Evolutionary conservation across 2,888 invertebrate species (phyloP).

Genomic region (Thelaira solivaga): DNA sequence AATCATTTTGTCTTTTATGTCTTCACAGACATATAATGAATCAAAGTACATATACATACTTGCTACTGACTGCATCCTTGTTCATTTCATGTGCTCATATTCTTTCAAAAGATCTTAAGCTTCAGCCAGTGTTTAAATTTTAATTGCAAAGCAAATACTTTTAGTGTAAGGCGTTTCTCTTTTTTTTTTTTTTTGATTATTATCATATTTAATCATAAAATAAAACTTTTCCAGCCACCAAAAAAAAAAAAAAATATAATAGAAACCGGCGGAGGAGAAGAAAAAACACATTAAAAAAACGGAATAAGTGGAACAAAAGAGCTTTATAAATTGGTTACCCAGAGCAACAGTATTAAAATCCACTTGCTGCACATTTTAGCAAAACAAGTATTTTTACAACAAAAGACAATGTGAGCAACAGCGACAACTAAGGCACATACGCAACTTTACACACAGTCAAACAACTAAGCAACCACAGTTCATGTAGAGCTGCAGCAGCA

Average conservation of each 20-base stretch:
- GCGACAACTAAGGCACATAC: conserved; percentile 12
- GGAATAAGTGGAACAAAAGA: conserved; percentile 41
- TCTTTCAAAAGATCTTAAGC: conserved; percentile 42
- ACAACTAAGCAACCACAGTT: conserved; percentile 58
- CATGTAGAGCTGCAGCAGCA: conserved; percentile 39
- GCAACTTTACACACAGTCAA: conserved; percentile 11
- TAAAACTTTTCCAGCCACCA: conserved; percentile 52
- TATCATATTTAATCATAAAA: conserved; percentile 42
- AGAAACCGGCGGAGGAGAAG: conserved; percentile 11
- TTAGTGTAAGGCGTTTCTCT: conserved; percentile 10
- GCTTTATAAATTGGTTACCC: conserved; percentile 62
- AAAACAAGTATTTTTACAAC: conserved; percentile 36
- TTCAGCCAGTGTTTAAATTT: conserved; percentile 54
- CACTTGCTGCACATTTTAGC: conserved; percentile 57
- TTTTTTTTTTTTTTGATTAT: neutral
- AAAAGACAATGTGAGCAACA: conserved; percentile 4
- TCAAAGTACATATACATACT: conserved; percentile 37
- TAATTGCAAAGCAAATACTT: conserved; percentile 62
- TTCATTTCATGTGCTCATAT: conserved; percentile 14
- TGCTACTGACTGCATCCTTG: conserved; percentile 15
- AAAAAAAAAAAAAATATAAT: conserved; percentile 6
- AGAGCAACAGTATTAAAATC: conserved; percentile 60
- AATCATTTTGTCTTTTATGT: conserved; percentile 36
- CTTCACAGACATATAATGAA: conserved; percentile 31
- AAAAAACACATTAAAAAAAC: conserved; percentile 10